Evolutionary conservation across 2,797 vertebrate species (phyloP).

Genomic region (Propithecus perrieri): DNA sequence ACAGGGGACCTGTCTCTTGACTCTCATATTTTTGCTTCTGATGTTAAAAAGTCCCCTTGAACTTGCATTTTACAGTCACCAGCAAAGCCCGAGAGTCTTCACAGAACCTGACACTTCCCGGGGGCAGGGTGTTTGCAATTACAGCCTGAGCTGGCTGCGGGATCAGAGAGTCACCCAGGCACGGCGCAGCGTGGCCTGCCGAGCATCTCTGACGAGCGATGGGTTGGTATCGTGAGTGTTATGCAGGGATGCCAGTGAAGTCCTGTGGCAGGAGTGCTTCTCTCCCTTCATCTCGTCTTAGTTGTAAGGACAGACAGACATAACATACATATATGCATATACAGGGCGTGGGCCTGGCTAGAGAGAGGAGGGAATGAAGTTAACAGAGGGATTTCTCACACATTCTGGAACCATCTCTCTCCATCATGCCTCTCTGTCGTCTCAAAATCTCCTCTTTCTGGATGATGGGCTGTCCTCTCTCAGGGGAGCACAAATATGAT

Average conservation of each 20-base stretch:
- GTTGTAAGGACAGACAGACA: slow-evolving; percentile 46
- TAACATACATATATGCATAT: background rate
- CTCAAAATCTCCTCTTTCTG: background rate
- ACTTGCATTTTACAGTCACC: slow-evolving; percentile 81
- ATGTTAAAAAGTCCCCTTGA: slow-evolving; percentile 80
- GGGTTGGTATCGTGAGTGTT: slow-evolving; percentile 78
- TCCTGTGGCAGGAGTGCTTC: slow-evolving; percentile 59
- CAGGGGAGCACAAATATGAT: background rate
- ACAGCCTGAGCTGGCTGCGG: slow-evolving; percentile 77
- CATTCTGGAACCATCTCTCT: background rate
- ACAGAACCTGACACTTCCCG: slow-evolving; percentile 81
- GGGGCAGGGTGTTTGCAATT: slow-evolving; percentile 78
- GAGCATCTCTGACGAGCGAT: slow-evolving; percentile 82
- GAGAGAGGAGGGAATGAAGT: background rate
- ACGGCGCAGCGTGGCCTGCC: slow-evolving; percentile 68
- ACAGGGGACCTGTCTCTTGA: slow-evolving; percentile 60
- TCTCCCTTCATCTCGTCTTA: slow-evolving; percentile 72
- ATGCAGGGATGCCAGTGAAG: slow-evolving; percentile 70
- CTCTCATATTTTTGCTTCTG: slow-evolving; percentile 71
- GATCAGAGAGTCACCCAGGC: slow-evolving; percentile 77
- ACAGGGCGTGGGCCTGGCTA: background rate
- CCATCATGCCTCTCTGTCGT: background rate
- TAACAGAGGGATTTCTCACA: background rate
- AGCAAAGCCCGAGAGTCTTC: slow-evolving; percentile 81
- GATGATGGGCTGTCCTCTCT: background rate